Base-by-base conservation (phyloP, 1,140 invertebrate species). In the Papilio dardanus region DNA sequence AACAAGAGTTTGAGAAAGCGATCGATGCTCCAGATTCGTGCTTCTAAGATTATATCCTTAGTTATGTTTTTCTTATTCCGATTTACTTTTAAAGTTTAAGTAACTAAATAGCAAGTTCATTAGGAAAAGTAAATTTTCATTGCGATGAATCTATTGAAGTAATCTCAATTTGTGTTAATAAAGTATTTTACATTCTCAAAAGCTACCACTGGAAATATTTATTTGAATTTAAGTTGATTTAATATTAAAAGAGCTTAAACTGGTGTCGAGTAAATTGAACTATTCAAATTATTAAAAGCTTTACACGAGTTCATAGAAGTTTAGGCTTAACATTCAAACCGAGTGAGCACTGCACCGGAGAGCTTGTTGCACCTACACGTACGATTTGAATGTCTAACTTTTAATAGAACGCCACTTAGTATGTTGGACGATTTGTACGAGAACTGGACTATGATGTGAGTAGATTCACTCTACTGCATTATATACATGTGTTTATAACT, bases 21-120 rank as follows among this genome's bases (percentile, higher is more conserved):
- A 46, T 71, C 40, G 68, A 71, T 50, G 67, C 67, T 42, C n/a
- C 67, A 65, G 54, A 62, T 62, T 62, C 54, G 54, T 16, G 21
- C 24, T 28, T 62, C 54, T 62, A 24, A 58, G 50, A 58, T 58
- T 21, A 58, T 58, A 58, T 58, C 50, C 16, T 4, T 10, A 58
- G 0, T 58, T 62, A 2, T 62, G 54, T 62, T 62, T 62, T 62
- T 62, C 54, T 62, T 62, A 28, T 62, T 30, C 50, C 4, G 12
- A 62, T 28, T 4, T 58, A 28, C 10, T 24, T 30, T 4, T 28
- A 58, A 12, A 58, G 19, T 28, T 62, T 12, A 30, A 62, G 50
- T 28, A 14, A 14, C 3, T 62, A 28, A 62, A 62, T 16, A 10
- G 54, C 24, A 62, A 30, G 54, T 8, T 54, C 21, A 54, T 62